Conservation (phyloP, 2,888 invertebrate species). For the Amphiduros pacificus region DNA sequence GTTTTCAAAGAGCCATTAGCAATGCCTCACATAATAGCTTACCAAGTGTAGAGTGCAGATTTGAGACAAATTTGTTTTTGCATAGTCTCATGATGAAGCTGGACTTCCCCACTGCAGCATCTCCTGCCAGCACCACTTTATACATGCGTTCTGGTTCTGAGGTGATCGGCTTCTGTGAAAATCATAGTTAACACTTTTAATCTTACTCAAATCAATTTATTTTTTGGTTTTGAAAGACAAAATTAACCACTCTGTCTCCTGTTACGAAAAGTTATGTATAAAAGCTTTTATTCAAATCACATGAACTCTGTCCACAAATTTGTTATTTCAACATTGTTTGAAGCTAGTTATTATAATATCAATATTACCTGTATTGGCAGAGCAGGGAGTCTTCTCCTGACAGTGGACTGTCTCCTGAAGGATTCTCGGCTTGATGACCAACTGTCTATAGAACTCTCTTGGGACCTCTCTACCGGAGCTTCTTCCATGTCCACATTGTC, state of each 20-base stretch:
- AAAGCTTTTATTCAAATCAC: background rate
- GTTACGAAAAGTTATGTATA: background rate
- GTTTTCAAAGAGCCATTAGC: no score
- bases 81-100: constrained; percentile 67
- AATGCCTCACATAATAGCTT: no score
- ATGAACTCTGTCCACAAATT: background rate
- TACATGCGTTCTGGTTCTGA: constrained; percentile 65
- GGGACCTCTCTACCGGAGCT: no score
- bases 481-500: no score
- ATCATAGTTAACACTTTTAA: background rate
- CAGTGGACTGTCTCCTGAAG: background rate
- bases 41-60: constrained; percentile 67
- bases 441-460: no score
- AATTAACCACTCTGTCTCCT: background rate
- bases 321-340: background rate
- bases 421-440: no score
- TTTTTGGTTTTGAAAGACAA: background rate
- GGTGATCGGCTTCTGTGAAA: constrained; percentile 13
- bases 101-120: constrained; percentile 69
- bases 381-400: background rate
- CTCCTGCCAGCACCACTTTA: constrained; percentile 68
- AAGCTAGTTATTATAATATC: no score
- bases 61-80: constrained; percentile 64
- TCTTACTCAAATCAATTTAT: no score
- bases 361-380: background rate